These are phyloP conservation scores for Probosciger aterrimus DNA, from an alignment of 2,113 vertebrate species.

Conservation along the genomic window DNA sequence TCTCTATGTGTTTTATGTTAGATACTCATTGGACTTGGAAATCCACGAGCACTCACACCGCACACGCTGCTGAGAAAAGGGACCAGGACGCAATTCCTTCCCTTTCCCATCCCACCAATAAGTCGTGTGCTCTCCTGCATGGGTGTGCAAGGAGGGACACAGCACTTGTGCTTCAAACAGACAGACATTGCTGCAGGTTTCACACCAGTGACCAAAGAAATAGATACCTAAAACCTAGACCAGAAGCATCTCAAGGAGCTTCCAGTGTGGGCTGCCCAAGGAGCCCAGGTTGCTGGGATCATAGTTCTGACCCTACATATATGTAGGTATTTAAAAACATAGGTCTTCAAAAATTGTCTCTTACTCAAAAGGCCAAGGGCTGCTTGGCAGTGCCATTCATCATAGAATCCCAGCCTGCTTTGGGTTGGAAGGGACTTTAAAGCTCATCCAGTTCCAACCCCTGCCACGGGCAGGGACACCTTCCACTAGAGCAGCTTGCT, in stretches of 20 bases:
- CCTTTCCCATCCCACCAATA: background rate
- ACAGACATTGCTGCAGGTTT: background rate
- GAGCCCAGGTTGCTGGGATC: background rate
- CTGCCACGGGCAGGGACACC: background rate
- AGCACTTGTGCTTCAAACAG: background rate
- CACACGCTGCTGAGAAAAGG: accelerated
- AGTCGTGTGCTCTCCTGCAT: accelerated
- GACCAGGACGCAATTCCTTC: background rate
- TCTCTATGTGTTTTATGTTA: accelerated
- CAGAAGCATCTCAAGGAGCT: background rate
- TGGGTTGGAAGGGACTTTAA: background rate
- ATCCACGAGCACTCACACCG: background rate
- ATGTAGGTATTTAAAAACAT: background rate
- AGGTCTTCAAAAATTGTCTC: background rate
- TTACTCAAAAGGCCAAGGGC: background rate
- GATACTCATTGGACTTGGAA: background rate
- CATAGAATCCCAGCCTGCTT: background rate
- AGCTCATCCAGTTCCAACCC: background rate
- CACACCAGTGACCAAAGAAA: background rate
- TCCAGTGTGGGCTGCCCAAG: background rate
- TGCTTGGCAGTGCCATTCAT: background rate
- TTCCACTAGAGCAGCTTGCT: background rate
- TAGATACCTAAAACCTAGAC: background rate
- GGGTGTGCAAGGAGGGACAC: background rate
- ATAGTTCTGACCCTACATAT: background rate